Percentiles rank a stretch among this genome's conserved stretches.
These are phyloP conservation scores for Tribolium madens DNA, from an alignment of 1,140 invertebrate genomes.

Conservation along the genomic window DNA sequence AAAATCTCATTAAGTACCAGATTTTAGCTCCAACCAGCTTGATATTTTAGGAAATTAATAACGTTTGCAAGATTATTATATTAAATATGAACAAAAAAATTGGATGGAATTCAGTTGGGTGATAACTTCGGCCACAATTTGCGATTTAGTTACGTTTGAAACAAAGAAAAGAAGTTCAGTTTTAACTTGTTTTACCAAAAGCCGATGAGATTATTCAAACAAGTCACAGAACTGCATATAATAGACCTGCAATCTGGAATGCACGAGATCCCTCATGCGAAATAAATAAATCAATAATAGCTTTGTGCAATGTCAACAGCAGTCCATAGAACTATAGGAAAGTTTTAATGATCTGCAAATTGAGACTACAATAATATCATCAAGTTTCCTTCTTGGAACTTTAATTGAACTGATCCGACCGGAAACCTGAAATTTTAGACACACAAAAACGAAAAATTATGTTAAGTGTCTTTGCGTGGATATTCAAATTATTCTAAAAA, in stretches of 20 bases:
- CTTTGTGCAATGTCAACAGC: conserved; percentile 31
- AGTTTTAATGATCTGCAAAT: conserved; percentile 42
- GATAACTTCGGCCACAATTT: background rate
- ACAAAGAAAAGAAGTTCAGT: background rate
- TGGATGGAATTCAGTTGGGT: background rate
- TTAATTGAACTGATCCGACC: conserved; percentile 38
- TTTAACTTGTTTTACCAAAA: conserved; percentile 7
- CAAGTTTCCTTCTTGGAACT: conserved; percentile 34
- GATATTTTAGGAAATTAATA: too few relatives aligned
- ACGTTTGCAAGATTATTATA: too few relatives aligned
- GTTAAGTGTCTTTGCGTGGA: conserved; percentile 30
- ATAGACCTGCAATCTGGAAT: conserved; percentile 3
- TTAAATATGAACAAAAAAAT: too few relatives aligned
- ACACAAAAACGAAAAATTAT: conserved; percentile 35
- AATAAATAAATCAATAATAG: conserved; percentile 33
- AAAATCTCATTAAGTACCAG: background rate
- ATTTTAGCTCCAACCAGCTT: background rate
- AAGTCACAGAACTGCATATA: conserved; percentile 27
- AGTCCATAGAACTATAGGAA: conserved; percentile 37
- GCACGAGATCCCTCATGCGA: conserved; percentile 13
- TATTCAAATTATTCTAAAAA: conserved; percentile 37
- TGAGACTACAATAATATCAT: conserved; percentile 35
- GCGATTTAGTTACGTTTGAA: background rate
- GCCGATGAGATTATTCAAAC: conserved; percentile 4
- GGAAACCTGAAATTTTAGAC: conserved; percentile 17